Percentiles rank a stretch among this genome's conserved stretches.
These are phyloP conservation scores for Amphiprion percula DNA, from an alignment of 2,113 vertebrate genomes.

Conservation along the genomic window DNA sequence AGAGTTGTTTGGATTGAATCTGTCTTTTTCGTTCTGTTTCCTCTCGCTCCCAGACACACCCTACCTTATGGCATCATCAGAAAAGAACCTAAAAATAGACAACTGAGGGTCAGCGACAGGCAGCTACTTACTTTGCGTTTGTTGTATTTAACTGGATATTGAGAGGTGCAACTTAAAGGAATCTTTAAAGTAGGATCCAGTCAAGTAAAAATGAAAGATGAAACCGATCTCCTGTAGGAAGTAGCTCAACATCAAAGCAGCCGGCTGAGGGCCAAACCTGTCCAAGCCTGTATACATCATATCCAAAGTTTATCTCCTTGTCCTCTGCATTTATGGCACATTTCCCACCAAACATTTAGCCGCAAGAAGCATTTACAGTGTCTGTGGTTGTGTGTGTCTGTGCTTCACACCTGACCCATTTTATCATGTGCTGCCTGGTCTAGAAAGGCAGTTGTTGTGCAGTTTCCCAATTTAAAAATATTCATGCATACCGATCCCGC, in stretches of 20 bases:
- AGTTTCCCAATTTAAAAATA: slow-evolving; percentile 74
- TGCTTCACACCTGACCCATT: slow-evolving; percentile 64
- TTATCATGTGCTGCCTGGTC: slow-evolving; percentile 71
- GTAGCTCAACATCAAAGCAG: slow-evolving; percentile 57
- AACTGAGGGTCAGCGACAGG: slow-evolving; percentile 8
- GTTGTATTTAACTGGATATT: slow-evolving; percentile 13
- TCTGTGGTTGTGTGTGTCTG: slow-evolving; percentile 15
- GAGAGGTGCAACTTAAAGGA: slow-evolving; percentile 3
- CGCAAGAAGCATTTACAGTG: slow-evolving; percentile 9
- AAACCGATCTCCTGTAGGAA: slow-evolving; percentile 27
- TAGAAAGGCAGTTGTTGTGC: slow-evolving; percentile 61
- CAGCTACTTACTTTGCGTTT: neutral
- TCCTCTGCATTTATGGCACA: slow-evolving; percentile 19
- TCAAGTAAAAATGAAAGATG: slow-evolving; percentile 11
- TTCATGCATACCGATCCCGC: slow-evolving; percentile 70
- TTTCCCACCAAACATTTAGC: slow-evolving; percentile 21
- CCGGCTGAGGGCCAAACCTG: slow-evolving; percentile 40
- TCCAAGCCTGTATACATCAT: slow-evolving; percentile 33
- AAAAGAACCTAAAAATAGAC: slow-evolving; percentile 54
- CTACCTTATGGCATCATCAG: slow-evolving; percentile 35
- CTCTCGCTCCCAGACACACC: neutral
- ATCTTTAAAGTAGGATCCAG: neutral
- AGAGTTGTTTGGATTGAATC: slow-evolving; percentile 41
- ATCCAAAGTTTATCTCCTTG: slow-evolving; percentile 28
- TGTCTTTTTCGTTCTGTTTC: slow-evolving; percentile 19